A percentile compares a stretch with the other conserved stretches of the same genome.
These are phyloP conservation scores for Mungos mungo DNA, from an alignment of 2,113 vertebrate genomes.

Conservation along the genomic window DNA sequence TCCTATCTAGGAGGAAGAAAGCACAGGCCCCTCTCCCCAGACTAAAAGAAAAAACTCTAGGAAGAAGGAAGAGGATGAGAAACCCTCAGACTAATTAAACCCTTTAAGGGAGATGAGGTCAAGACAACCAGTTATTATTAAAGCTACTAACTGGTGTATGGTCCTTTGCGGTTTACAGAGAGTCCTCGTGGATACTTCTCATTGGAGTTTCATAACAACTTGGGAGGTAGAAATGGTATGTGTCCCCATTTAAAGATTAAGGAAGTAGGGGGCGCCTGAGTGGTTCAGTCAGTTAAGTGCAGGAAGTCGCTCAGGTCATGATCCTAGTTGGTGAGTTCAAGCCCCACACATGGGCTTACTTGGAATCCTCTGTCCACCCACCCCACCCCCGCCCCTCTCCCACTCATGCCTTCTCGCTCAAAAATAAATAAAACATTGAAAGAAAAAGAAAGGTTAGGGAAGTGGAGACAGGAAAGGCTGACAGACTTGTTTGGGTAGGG, in stretches of 20 bases:
- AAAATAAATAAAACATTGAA: too few relatives aligned
- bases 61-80: not conserved
- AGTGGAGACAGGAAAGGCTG: not conserved
- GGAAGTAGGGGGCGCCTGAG: not conserved
- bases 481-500: not conserved
- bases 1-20: not conserved
- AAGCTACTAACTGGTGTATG: not conserved
- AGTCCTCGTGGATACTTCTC: not conserved
- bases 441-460: not conserved
- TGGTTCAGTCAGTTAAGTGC: too few relatives aligned
- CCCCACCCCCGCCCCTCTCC: too few relatives aligned
- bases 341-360: too few relatives aligned
- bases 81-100: not conserved
- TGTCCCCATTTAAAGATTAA: not conserved
- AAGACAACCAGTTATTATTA: not conserved
- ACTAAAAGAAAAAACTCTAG: not conserved
- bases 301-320: too few relatives aligned
- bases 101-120: constrained; percentile 4
- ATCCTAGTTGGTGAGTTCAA: too few relatives aligned
- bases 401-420: too few relatives aligned
- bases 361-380: too few relatives aligned
- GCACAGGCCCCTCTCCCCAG: not conserved
- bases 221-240: not conserved
- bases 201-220: not conserved
- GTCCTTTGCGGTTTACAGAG: not conserved